Base-by-base conservation (phyloP, 1,140 invertebrate species). In the Eufriesea mexicana region DNA sequence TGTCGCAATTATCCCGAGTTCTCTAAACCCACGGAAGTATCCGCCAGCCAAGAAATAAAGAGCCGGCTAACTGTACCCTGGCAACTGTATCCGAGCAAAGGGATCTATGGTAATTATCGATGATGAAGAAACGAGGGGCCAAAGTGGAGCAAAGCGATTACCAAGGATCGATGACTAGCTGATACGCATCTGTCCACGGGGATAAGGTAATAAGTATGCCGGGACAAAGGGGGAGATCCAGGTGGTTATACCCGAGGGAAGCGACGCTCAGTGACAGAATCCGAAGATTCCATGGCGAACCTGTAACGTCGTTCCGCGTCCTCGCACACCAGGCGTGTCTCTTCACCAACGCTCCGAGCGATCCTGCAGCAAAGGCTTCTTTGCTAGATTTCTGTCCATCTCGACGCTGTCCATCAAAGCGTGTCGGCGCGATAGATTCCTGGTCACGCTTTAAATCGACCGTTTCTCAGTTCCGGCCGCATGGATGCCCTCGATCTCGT, bases 301-400 rank as follows among this genome's bases (percentile, higher is more conserved):
- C 91, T 91, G 90, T 90, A 90, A 90, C 59, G 55, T 90, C 93
- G 93, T 93, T 94, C 93, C 93, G 92, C 93, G 91, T 94, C 93
- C 93, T 92, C 91, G 93, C 91, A 93, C 93, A 94, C 83, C 91
- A 91, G 92, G 92, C 90, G 90, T 92, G 91, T 90, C 89, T 90
- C 87, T 89, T 78, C 84, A 45, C 49, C 49, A 5, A 67, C 55
- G 73, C 84, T 84, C 49, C 71, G 25, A 80, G 84, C 86, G 67
- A 89, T 78, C 76, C 51, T 86, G 79, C 73, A 79, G 74, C 74
- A 57, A 61, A 35, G 35, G 87, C 73, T 82, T 90, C 76, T 90
- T 35, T 78, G 75, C 71, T 82, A 71, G 66, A 81, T 82, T 86
- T 81, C 79, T 79, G 59, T 76, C 62, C 73, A 49, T 57, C 79